A percentile compares a stretch with the other conserved stretches of the same genome.
These are phyloP conservation scores for Loripinus fragilis DNA, from an alignment of 2,888 invertebrate genomes.

Conservation along the genomic window DNA sequence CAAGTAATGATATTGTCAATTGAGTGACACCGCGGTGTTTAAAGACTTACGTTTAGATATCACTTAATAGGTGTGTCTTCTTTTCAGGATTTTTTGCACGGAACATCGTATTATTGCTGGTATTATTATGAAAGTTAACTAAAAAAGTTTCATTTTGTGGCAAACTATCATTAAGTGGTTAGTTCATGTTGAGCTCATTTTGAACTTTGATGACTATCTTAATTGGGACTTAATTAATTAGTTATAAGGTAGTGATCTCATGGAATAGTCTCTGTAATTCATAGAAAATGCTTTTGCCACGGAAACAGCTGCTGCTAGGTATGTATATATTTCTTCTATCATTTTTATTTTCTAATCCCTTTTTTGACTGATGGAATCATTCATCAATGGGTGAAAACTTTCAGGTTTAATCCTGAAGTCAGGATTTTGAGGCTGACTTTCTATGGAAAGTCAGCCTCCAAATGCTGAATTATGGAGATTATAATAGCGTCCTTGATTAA, in stretches of 20 bases:
- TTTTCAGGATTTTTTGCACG: background rate
- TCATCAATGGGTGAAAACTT: too few relatives aligned
- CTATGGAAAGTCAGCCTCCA: too few relatives aligned
- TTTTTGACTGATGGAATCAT: too few relatives aligned
- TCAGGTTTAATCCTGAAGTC: too few relatives aligned
- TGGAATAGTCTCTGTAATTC: background rate
- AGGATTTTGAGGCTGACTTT: too few relatives aligned
- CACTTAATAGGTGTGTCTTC: conserved; percentile 32
- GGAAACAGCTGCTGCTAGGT: conserved; percentile 49
- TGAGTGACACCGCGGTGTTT: conserved; percentile 48
- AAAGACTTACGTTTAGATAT: conserved; percentile 27
- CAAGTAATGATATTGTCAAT: conserved; percentile 32
- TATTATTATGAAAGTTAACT: conserved; percentile 11
- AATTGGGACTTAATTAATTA: conserved; percentile 5
- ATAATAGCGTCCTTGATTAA: too few relatives aligned
- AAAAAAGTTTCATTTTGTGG: background rate
- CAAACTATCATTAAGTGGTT: background rate
- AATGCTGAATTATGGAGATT: too few relatives aligned
- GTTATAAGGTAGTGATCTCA: background rate
- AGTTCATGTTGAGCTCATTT: background rate
- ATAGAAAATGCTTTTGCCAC: conserved; percentile 8
- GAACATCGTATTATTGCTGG: background rate
- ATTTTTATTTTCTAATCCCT: background rate
- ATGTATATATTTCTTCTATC: conserved; percentile 22
- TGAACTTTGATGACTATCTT: background rate